Conservation (phyloP, 2,888 invertebrate species). For the Oeneis ivallda region DNA sequence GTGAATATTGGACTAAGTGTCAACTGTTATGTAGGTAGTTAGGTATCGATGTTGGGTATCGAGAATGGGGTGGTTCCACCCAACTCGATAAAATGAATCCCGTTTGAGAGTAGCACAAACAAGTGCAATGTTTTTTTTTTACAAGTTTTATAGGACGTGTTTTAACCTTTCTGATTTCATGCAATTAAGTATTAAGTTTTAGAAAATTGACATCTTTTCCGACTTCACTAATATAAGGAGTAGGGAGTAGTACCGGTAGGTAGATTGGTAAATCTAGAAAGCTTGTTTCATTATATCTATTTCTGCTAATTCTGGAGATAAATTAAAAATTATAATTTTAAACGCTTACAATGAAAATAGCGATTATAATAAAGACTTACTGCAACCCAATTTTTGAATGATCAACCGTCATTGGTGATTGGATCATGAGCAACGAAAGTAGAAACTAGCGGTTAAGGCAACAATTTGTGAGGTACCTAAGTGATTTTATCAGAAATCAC, state of each 20-base stretch:
- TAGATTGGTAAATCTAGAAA: too few relatives aligned
- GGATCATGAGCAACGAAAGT: too few relatives aligned
- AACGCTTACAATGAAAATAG: too few relatives aligned
- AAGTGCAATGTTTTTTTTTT: constrained; percentile 12
- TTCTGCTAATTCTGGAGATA: not conserved
- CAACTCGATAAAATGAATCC: constrained; percentile 19
- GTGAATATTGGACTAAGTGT: constrained; percentile 53
- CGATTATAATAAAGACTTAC: too few relatives aligned
- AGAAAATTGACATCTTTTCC: too few relatives aligned
- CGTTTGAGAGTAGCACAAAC: constrained; percentile 17
- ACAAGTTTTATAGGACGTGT: not conserved
- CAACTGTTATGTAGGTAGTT: constrained; percentile 42
- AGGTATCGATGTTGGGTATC: constrained; percentile 2
- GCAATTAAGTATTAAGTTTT: not conserved
- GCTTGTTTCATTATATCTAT: not conserved
- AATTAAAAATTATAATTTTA: too few relatives aligned
- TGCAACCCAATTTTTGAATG: too few relatives aligned
- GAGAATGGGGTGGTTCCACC: constrained; percentile 20
- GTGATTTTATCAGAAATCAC: not conserved
- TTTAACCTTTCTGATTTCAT: not conserved
- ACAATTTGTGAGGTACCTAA: not conserved
- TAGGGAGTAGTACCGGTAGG: too few relatives aligned
- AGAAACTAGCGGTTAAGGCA: too few relatives aligned
- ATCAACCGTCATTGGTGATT: too few relatives aligned
- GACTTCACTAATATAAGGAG: too few relatives aligned